Percentiles rank a stretch among this genome's conserved stretches.
Evolutionary conservation across 2,113 vertebrate species (phyloP).

Genomic region (Epinephelus moara): DNA sequence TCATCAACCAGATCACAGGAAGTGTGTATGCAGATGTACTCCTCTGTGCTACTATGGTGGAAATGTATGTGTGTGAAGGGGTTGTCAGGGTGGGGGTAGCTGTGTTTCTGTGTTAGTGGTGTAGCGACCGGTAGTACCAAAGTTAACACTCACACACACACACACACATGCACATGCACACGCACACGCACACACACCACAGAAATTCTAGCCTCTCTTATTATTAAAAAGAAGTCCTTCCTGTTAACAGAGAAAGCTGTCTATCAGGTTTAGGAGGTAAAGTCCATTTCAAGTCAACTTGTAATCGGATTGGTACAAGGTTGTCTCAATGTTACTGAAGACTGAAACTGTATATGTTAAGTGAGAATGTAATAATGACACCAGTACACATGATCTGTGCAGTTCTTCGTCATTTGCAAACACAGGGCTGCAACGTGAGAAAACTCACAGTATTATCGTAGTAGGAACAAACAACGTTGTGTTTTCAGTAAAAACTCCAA

Average conservation of each 20-base stretch:
- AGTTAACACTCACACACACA: not conserved
- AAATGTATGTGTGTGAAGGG: not conserved
- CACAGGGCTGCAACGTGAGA: not conserved
- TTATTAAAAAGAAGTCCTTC: not conserved
- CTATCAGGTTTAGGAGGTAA: not conserved
- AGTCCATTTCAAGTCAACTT: not conserved
- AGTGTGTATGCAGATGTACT: not conserved
- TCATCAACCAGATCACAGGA: not conserved
- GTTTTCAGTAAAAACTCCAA: not conserved
- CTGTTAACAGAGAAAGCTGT: not conserved
- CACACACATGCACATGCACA: too few relatives aligned
- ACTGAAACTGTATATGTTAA: not conserved
- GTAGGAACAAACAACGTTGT: not conserved
- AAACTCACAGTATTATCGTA: not conserved
- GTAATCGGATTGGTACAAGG: not conserved
- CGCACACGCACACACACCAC: not conserved
- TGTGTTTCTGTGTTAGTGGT: not conserved
- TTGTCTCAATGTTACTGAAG: too few relatives aligned
- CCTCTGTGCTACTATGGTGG: too few relatives aligned
- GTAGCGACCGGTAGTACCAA: not conserved
- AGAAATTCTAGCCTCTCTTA: not conserved
- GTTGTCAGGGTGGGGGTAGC: rapidly evolving
- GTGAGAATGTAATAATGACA: not conserved
- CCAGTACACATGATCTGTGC: not conserved
- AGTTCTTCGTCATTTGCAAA: not conserved